These are phyloP conservation scores for Pseudomyrmex flavicornis DNA, from an alignment of 1,140 invertebrate genomes.

Conservation along the genomic window DNA sequence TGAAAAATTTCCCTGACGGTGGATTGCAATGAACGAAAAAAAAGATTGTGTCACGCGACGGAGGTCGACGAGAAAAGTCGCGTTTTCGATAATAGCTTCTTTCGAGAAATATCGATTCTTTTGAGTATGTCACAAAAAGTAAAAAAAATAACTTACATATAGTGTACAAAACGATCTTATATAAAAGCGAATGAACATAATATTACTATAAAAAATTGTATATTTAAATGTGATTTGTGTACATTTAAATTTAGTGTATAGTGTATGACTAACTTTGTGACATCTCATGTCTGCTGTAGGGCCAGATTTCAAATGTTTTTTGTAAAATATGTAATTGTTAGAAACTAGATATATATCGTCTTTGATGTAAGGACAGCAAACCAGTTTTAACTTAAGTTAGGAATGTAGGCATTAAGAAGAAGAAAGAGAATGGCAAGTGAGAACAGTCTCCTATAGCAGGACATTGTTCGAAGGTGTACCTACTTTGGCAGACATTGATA, in stretches of 20 bases:
- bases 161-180: constrained; percentile 32
- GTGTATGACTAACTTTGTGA: constrained; percentile 75
- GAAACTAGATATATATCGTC: constrained; percentile 75
- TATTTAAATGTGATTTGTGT: constrained; percentile 57
- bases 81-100: constrained; percentile 8
- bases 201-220: constrained; percentile 20
- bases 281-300: constrained; percentile 74
- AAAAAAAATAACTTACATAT: not conserved
- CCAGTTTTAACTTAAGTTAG: constrained; percentile 72
- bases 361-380: constrained; percentile 76
- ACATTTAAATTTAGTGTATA: constrained; percentile 77
- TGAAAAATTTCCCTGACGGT: not conserved
- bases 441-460: constrained; percentile 67
- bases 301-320: constrained; percentile 76
- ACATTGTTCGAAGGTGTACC: constrained; percentile 75
- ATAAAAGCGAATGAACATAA: constrained; percentile 23
- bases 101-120: not conserved
- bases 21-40: constrained; percentile 6
- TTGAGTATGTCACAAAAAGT: not conserved
- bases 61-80: not conserved
- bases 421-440: constrained; percentile 69
- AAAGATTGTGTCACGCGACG: not conserved
- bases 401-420: constrained; percentile 67
- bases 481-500: constrained; percentile 84
- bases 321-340: constrained; percentile 82